phyloP scores from a whole-genome alignment of 2,797 vertebrate genomes.

The Poeciliopsis infans region DNA sequence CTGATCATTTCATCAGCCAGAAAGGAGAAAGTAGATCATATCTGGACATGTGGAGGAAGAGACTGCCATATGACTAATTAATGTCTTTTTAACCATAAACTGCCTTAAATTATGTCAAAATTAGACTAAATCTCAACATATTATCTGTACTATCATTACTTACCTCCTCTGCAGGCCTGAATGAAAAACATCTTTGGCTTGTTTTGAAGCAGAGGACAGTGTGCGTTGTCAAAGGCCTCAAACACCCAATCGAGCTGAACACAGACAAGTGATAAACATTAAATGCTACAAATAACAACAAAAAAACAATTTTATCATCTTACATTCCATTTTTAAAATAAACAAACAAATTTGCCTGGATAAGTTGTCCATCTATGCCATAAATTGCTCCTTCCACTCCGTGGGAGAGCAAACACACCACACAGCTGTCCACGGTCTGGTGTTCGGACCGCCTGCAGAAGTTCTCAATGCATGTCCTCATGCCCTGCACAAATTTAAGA shows the following conservation, averaged over 20 bases:
- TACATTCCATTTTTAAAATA: background rate
- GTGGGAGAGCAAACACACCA: slow-evolving; percentile 93
- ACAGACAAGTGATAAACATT: slow-evolving; percentile 21
- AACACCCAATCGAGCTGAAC: slow-evolving; percentile 93
- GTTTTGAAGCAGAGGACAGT: slow-evolving; percentile 94
- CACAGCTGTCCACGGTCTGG: slow-evolving; percentile 84
- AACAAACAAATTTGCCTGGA: slow-evolving; percentile 80
- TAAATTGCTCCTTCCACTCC: slow-evolving; percentile 94
- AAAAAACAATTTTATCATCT: background rate
- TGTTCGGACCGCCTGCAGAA: slow-evolving; percentile 84
- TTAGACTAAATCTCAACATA: background rate
- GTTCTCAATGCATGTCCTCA: slow-evolving; percentile 84
- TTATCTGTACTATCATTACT: slow-evolving; percentile 33
- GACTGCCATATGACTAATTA: background rate
- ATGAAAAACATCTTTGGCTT: slow-evolving; percentile 99
- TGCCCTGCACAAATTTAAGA: slow-evolving; percentile 77
- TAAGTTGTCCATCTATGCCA: slow-evolving; percentile 89
- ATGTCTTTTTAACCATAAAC: background rate
- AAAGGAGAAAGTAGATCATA: slow-evolving; percentile 20
- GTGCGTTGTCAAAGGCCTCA: slow-evolving; percentile 90
- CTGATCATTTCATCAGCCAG: slow-evolving; percentile 6
- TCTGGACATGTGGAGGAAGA: slow-evolving; percentile 31
- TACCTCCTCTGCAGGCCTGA: slow-evolving; percentile 98
- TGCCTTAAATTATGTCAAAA: slow-evolving; percentile 3
- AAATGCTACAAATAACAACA: background rate